Evolutionary conservation across 2,888 invertebrate genomes (phyloP), one percentile per base, ranked within the genome.

Genomic region (Volucella zonaria): DNA sequence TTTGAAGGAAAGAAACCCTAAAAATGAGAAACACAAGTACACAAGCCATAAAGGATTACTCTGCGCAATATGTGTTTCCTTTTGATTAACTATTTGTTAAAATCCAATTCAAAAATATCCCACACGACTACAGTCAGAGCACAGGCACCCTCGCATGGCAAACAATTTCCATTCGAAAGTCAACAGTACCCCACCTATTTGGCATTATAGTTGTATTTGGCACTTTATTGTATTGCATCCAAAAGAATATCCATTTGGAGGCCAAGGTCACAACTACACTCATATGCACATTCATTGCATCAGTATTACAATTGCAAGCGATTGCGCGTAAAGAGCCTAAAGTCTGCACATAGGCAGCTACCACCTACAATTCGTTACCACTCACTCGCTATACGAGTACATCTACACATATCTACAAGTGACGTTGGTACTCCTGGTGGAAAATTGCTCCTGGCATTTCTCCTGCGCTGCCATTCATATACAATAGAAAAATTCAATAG

Each of bases 181-280:
- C 40, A 11, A 31, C 10, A 15, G n/a, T 9, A 1, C 59, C 70
- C 15, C 58, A 54, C 14, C 51, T 11, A 42, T n/a, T 38, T 14
- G 18, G 4, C 9, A 12, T 40, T 45, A 58, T 11, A 4, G 45
- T 43, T 43, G 18, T n/a, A 18, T n/a, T n/a, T n/a, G n/a, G n/a
- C 9, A 51, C 49, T n/a, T 38, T 18, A n/a, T 14, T 59, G 52
- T n/a, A 74, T 64, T 75, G 52, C 79, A 59, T 59, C 6, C 31
- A 74, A 68, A 76, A 43, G 18, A 59, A 62, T 62, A 64, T 49
- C 42, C 51, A 67, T 74, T 82, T 79, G 52, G 82, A 85, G 87
- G 87, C 87, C 87, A 87, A 87, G 87, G 87, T 87, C 87, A 87
- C 73, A 74, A 86, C 78, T 75, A 86, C 86, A 78, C 49, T 47